Conservation (phyloP, 37 sponge, comb jelly and placozoan genomes). For the Aphrocallistes beatrix region DNA sequence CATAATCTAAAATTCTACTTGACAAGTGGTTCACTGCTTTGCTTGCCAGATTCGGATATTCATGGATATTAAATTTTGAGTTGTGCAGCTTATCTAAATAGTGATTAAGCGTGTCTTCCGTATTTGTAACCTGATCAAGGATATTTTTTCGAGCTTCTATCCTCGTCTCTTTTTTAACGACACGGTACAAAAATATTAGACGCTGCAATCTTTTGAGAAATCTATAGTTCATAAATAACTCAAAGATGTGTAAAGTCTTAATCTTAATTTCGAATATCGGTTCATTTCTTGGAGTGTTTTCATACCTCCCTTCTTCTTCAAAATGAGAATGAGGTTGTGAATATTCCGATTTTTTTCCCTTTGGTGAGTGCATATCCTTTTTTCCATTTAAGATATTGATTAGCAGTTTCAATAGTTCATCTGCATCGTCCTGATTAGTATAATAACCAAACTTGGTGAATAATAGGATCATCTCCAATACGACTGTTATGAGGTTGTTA, state of each 20-base stretch:
- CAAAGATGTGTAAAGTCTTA: slow-evolving; percentile 27
- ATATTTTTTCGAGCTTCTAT: background rate
- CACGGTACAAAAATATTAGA: background rate
- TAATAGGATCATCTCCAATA: background rate
- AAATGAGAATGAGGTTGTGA: background rate
- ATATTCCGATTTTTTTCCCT: background rate
- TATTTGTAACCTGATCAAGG: background rate
- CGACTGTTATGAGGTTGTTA: slow-evolving; percentile 7
- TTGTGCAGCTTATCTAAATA: background rate
- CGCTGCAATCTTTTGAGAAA: slow-evolving; percentile 21
- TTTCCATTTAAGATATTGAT: slow-evolving; percentile 47
- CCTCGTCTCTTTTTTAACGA: background rate
- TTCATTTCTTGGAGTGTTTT: slow-evolving; percentile 26
- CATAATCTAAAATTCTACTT: background rate
- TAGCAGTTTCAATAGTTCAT: slow-evolving; percentile 37
- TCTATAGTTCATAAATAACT: slow-evolving; percentile 38
- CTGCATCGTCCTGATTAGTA: slow-evolving; percentile 34
- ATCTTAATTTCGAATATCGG: slow-evolving; percentile 28
- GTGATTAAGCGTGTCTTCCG: background rate
- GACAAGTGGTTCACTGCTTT: background rate
- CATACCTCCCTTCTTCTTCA: background rate
- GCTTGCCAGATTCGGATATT: background rate
- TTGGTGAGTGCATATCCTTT: slow-evolving; percentile 33
- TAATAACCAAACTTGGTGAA: background rate
- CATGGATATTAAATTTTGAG: background rate